phyloP scores from a whole-genome alignment of 2,113 vertebrate species.

The Chascanopsetta lugubris region DNA sequence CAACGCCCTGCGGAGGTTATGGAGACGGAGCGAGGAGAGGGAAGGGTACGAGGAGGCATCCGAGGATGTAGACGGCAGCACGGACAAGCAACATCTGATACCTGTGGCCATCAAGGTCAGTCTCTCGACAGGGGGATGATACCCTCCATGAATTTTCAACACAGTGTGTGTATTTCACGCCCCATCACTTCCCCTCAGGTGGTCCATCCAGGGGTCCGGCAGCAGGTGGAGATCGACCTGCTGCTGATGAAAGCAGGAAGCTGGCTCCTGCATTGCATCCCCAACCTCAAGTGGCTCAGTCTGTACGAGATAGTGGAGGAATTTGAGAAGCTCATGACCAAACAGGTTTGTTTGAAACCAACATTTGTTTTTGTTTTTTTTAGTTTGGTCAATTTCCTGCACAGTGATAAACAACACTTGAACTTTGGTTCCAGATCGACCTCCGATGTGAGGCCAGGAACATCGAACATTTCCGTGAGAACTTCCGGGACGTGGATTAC shows the following conservation, averaged over 20 bases:
- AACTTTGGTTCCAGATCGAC: slow-evolving; percentile 84
- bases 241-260: slow-evolving; percentile 90
- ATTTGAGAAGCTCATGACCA: slow-evolving; percentile 96
- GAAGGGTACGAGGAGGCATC: slow-evolving; percentile 51
- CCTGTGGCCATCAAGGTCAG: slow-evolving; percentile 95
- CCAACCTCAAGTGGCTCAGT: slow-evolving; percentile 95
- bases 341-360: slow-evolving; percentile 92
- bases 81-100: slow-evolving; percentile 71
- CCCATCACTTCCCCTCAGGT: slow-evolving; percentile 78
- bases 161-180: background rate
- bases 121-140: background rate
- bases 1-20: slow-evolving; percentile 65
- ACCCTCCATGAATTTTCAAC: background rate
- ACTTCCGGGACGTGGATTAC: slow-evolving; percentile 87
- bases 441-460: slow-evolving; percentile 92
- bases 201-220: slow-evolving; percentile 89
- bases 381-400: background rate
- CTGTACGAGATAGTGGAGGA: slow-evolving; percentile 90
- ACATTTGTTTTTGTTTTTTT: background rate
- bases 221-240: slow-evolving; percentile 90
- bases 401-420: background rate
- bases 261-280: slow-evolving; percentile 85
- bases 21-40: slow-evolving; percentile 48
- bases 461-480: slow-evolving; percentile 88
- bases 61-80: slow-evolving; percentile 10